These are phyloP conservation scores for Dipodomys ordii DNA, from an alignment of 2,113 vertebrate species.

Conservation along the genomic window DNA sequence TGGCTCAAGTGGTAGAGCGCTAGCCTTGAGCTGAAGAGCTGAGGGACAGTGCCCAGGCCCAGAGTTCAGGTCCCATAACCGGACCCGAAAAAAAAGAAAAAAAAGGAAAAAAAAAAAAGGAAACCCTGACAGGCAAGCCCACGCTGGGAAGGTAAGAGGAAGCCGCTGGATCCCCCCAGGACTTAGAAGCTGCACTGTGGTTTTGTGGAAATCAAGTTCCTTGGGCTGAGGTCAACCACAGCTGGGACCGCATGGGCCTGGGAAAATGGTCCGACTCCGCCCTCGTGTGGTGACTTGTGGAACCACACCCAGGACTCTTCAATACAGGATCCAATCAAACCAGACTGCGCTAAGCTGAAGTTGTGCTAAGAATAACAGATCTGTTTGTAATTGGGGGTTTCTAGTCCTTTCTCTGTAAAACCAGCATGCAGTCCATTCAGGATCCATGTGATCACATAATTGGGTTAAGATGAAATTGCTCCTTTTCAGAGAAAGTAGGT, in stretches of 20 bases:
- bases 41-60: no score
- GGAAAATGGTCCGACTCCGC: conserved; percentile 23
- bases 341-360: neutral
- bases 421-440: neutral
- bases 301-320: neutral
- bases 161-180: neutral
- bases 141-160: neutral
- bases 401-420: neutral
- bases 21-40: no score
- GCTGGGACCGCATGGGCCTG: neutral
- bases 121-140: neutral
- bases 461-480: neutral
- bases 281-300: fast-evolving
- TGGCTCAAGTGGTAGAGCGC: no score
- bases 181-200: neutral
- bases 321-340: neutral
- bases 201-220: neutral
- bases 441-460: neutral
- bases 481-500: neutral
- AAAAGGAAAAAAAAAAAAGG: no score
- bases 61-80: no score
- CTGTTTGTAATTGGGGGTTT: neutral
- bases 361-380: neutral
- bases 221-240: no score
- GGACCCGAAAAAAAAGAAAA: no score